A percentile compares a stretch with the other conserved stretches of the same genome.
Evolutionary conservation across 2,888 invertebrate species (phyloP).

Genomic region (Cabera pusaria): DNA sequence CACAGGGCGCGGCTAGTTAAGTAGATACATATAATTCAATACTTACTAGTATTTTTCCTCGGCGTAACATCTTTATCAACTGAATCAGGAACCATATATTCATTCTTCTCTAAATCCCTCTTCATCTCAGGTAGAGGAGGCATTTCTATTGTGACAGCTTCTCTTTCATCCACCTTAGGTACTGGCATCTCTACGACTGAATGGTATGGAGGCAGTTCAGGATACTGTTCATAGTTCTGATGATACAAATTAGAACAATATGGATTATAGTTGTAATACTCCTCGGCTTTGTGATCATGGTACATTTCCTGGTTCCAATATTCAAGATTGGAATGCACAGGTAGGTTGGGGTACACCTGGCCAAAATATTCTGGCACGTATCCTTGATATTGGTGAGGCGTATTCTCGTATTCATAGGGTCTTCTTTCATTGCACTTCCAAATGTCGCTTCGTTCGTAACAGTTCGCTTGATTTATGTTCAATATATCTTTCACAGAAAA

Average conservation of each 20-base stretch:
- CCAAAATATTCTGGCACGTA: slow-evolving; percentile 59
- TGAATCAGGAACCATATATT: slow-evolving; percentile 25
- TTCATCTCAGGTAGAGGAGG: slow-evolving; percentile 26
- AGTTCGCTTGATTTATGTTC: slow-evolving; percentile 60
- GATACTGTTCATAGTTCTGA: slow-evolving; percentile 60
- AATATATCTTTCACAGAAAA: slow-evolving; percentile 74
- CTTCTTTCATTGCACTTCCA: slow-evolving; percentile 62
- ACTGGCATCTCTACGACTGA: slow-evolving; percentile 32
- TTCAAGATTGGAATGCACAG: slow-evolving; percentile 58
- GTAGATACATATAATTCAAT: too few species aligned
- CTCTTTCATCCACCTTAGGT: slow-evolving; percentile 41
- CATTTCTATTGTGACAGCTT: slow-evolving; percentile 27
- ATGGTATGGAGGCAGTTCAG: slow-evolving; percentile 33
- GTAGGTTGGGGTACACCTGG: slow-evolving; percentile 58
- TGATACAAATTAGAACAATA: slow-evolving; percentile 69
- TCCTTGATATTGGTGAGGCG: slow-evolving; percentile 49
- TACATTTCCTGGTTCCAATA: slow-evolving; percentile 66
- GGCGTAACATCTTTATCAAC: slow-evolving; percentile 33
- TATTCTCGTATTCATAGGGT: slow-evolving; percentile 56
- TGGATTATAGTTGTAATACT: slow-evolving; percentile 64
- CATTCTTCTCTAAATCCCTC: slow-evolving; percentile 17
- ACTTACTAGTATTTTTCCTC: slow-evolving; percentile 66
- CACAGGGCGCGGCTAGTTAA: too few species aligned
- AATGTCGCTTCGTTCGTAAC: slow-evolving; percentile 60
- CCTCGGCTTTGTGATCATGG: slow-evolving; percentile 65